phyloP scores from a whole-genome alignment of 2,888 invertebrate genomes.

The Schizaphis graminum region DNA sequence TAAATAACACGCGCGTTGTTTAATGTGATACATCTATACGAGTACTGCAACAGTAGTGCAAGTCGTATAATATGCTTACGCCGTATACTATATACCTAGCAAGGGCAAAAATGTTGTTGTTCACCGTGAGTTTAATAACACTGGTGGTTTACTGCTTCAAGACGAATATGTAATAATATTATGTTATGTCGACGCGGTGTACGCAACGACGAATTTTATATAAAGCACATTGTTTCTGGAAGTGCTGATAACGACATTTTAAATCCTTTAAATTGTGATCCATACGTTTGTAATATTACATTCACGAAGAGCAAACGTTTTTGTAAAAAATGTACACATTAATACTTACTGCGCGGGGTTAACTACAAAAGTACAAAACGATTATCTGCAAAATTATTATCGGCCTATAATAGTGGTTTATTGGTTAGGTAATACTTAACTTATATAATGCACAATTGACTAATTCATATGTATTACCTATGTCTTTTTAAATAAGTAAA shows the following conservation, averaged over 20 bases:
- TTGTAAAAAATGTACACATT: neutral
- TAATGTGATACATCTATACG: neutral
- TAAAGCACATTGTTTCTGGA: neutral
- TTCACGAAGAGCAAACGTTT: neutral
- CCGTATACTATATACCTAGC: neutral
- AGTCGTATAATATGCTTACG: neutral
- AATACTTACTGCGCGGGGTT: neutral
- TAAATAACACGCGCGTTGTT: neutral
- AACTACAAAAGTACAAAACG: fast-evolving
- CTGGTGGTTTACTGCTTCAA: neutral
- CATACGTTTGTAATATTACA: neutral
- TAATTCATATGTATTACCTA: neutral
- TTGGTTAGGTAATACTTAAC: neutral
- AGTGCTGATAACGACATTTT: neutral
- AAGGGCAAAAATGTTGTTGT: neutral
- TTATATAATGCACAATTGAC: neutral
- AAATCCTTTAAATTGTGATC: neutral
- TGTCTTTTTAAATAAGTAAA: neutral
- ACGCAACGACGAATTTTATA: neutral
- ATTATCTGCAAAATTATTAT: neutral
- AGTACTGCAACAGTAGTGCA: neutral
- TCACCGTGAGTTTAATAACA: neutral
- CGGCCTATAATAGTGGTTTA: neutral
- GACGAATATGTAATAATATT: neutral
- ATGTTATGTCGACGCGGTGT: neutral